A percentile compares a stretch with the other conserved stretches of the same genome.
Evolutionary conservation across 2,113 vertebrate species (phyloP).

Genomic region (Phaethornis superciliosus): DNA sequence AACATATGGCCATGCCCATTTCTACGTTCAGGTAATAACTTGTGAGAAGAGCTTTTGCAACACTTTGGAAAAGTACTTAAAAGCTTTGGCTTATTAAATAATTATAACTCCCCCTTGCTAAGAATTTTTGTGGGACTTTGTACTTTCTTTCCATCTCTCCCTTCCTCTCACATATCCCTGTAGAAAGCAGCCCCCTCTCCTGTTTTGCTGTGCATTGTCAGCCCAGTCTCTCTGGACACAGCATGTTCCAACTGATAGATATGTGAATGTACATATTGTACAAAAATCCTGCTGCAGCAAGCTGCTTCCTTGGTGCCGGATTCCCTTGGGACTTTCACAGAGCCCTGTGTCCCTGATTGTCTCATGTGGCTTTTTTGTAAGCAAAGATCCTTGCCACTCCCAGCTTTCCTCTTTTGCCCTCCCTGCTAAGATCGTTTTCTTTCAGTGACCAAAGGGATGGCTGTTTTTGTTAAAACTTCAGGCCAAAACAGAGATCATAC

Average conservation of each 20-base stretch:
- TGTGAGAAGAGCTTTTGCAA: conserved; percentile 7
- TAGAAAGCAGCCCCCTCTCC: not conserved
- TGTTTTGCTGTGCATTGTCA: not conserved
- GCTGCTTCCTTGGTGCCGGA: not conserved
- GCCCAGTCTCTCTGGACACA: not conserved
- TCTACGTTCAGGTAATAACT: not conserved
- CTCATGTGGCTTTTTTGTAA: conserved; percentile 9
- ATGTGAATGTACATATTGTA: not conserved
- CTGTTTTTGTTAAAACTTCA: not conserved
- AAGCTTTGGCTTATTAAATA: conserved; percentile 17
- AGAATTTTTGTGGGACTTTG: conserved; percentile 5
- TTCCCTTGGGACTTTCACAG: not conserved
- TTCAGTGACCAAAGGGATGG: not conserved
- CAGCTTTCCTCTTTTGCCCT: conserved; percentile 5
- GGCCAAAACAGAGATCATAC: not conserved
- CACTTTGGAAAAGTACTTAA: conserved; percentile 20
- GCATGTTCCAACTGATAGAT: not conserved
- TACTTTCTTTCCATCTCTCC: not conserved
- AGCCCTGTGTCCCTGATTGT: not conserved
- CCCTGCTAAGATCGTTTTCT: not conserved
- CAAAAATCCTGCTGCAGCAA: not conserved
- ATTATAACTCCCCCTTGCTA: not conserved
- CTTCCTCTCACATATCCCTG: not conserved
- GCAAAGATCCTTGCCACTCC: not conserved
- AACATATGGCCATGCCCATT: not conserved